Conservation (phyloP, 2,888 invertebrate genomes). For the Allolobophora icterica region DNA sequence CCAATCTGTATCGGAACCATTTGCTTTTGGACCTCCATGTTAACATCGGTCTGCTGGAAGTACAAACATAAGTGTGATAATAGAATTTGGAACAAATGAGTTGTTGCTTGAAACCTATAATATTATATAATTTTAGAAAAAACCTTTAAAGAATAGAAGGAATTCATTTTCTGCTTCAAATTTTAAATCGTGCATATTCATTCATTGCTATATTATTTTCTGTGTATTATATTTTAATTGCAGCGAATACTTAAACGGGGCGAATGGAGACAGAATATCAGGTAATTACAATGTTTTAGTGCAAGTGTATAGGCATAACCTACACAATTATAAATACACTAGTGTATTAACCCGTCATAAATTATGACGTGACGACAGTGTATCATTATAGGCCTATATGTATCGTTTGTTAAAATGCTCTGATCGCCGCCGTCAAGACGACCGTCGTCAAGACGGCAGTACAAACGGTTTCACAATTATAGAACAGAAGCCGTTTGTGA, state of each 20-base stretch:
- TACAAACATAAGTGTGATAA: not conserved
- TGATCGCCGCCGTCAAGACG: no score
- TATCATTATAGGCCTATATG: not conserved
- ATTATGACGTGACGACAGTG: no score
- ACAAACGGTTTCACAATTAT: no score
- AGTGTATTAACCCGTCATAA: not conserved
- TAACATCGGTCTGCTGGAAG: no score
- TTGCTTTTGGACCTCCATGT: not conserved
- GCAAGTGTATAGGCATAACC: not conserved
- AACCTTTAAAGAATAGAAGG: no score
- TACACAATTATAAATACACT: not conserved
- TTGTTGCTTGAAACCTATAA: not conserved
- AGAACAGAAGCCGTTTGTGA: no score
- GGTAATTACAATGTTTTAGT: not conserved
- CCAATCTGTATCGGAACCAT: not conserved
- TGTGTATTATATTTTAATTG: not conserved
- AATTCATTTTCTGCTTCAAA: no score
- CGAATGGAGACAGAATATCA: constrained; percentile 26
- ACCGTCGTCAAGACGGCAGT: no score
- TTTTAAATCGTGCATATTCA: no score
- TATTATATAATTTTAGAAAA: no score
- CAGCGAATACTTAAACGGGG: not conserved
- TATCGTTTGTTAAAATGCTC: no score
- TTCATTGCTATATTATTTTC: not conserved
- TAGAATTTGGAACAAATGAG: not conserved